Conservation (phyloP, 2,797 vertebrate genomes). For the Leuciscus waleckii region DNA sequence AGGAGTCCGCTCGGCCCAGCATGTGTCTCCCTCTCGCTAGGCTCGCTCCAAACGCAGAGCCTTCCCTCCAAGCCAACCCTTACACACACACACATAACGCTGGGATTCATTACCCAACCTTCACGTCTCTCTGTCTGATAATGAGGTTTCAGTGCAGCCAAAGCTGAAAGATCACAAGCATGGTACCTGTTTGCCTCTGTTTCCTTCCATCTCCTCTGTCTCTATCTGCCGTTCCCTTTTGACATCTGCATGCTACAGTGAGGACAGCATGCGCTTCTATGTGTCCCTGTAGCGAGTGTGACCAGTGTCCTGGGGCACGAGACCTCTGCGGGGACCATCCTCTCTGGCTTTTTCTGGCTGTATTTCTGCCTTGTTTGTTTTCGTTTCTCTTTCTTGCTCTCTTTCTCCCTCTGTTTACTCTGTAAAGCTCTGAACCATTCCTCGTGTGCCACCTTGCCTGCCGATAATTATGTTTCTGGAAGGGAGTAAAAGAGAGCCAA, state of each 20-base stretch:
- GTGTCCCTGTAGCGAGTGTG: conserved; percentile 52
- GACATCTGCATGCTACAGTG: conserved; percentile 54
- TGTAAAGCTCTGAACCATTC: conserved; percentile 33
- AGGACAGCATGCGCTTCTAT: conserved; percentile 49
- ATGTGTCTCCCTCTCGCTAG: conserved; percentile 49
- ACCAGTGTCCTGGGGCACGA: conserved; percentile 51
- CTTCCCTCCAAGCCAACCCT: conserved; percentile 34
- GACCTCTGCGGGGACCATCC: conserved; percentile 42
- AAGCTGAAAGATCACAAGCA: conserved; percentile 70
- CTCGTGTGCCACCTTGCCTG: conserved; percentile 49
- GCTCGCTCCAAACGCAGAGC: conserved; percentile 42
- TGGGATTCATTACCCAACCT: conserved; percentile 76
- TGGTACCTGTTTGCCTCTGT: conserved; percentile 45
- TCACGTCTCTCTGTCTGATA: conserved; percentile 73
- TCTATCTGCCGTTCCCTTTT: conserved; percentile 38
- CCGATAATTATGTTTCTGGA: conserved; percentile 56
- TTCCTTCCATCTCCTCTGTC: conserved; percentile 30
- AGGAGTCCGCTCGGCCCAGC: conserved; percentile 65
- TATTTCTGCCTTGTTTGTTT: conserved; percentile 37
- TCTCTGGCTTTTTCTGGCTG: conserved; percentile 26
- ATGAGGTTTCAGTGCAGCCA: conserved; percentile 75
- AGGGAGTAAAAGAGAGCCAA: conserved; percentile 15
- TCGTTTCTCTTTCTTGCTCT: conserved; percentile 52
- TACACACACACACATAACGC: conserved; percentile 35
- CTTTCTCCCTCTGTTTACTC: conserved; percentile 43